Base-by-base conservation (phyloP, 1,140 invertebrate species). In the Macrotrachela quadricornifera region DNA sequence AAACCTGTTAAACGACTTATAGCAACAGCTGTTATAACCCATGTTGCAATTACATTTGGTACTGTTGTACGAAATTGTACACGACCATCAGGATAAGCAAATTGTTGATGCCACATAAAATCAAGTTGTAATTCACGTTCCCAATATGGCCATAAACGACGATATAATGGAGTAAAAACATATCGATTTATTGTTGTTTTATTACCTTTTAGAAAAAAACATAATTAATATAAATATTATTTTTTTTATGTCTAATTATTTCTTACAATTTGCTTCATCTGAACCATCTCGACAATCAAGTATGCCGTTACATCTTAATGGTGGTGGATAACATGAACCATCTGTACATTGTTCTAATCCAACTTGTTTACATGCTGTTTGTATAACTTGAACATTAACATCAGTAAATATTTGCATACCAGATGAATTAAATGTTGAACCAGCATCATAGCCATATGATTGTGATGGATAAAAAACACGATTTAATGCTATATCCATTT, bases 21-120 rank as follows among this genome's bases (percentile, higher is more conserved):
- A 56, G 83, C 81, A 63, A 92, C 85, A 0, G 82, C 85, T 17
- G 82, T 84, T 8, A 95, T 76, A 72, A 91, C 84, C 86, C 87
- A 92, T 57, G 83, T 79, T 1, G 83, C 82, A 0, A 86, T 84
- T 47, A 69, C 65, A 38, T 79, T 73, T 0, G 88, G 87, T n/a
- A 91, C 84, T 38, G 82, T 78, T 21, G 83, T 70, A 50, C 80
- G 81, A 66, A 92, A 87, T 55, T 69, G 62, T 8, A 69, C 61
- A 42, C 63, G 58, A n/a, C 68, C 67, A 56, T 70, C 64, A 42
- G 67, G 66, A 53, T 65, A 67, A 53, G 14, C 56, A 54, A 50
- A 56, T 21, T 30, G 38, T 30, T 50, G 38, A 55, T 51, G 36
- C 50, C 46, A 56, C 11, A 57, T 37, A 43, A 54, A 53, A 39